Evolutionary conservation across 2,888 invertebrate species (phyloP).

Genomic region (Rapana venosa): DNA sequence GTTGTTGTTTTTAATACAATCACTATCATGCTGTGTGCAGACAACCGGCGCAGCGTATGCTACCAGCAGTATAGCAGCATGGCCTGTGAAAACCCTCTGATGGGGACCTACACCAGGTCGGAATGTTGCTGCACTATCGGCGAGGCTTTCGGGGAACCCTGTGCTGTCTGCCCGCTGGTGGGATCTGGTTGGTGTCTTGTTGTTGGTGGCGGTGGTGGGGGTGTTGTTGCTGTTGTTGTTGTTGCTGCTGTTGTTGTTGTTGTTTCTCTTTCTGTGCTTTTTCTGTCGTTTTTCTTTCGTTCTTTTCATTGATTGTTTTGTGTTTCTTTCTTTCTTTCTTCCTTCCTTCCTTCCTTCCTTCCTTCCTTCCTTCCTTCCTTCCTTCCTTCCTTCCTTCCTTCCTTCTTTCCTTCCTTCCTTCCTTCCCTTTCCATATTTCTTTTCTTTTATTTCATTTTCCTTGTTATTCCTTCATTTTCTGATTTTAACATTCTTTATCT

Average conservation of each 20-base stretch:
- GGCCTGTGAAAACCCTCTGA: conserved; percentile 84
- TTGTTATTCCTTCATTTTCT: too few relatives aligned
- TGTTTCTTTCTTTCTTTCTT: background rate
- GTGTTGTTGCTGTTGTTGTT: background rate
- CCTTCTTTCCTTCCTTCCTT: background rate
- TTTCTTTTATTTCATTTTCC: too few relatives aligned
- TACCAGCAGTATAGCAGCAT: conserved; percentile 88
- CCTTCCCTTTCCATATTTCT: background rate
- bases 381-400: background rate
- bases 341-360: background rate
- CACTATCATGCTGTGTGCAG: conserved; percentile 74
- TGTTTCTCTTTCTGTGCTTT: too few relatives aligned
- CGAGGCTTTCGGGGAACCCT: conserved; percentile 80
- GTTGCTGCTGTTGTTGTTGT: background rate
- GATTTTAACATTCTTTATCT: too few relatives aligned
- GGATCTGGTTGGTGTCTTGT: conserved; percentile 65
- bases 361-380: background rate
- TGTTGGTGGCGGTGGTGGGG: background rate
- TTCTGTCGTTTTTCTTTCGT: background rate
- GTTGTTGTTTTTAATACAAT: background rate
- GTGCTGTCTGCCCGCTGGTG: conserved; percentile 86
- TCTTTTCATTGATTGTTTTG: background rate
- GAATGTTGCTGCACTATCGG: conserved; percentile 91
- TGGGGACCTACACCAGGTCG: conserved; percentile 84
- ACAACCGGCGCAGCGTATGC: conserved; percentile 88